These are phyloP conservation scores for Propithecus deckenii DNA, from an alignment of 2,797 vertebrate genomes.

Conservation along the genomic window DNA sequence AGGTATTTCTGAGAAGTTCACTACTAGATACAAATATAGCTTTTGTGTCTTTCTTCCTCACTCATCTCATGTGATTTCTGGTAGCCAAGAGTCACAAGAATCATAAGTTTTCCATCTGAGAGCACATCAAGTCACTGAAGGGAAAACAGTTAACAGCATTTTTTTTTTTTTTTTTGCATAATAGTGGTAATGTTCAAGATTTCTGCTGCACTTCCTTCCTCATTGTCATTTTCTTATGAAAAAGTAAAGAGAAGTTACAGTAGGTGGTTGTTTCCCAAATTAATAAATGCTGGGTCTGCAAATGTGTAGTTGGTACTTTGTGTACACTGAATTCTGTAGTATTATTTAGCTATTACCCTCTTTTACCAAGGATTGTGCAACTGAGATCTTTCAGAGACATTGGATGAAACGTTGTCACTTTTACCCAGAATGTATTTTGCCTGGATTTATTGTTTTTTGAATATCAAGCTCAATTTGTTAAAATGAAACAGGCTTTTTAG, in stretches of 20 bases:
- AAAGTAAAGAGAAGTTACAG: slow-evolving; percentile 85
- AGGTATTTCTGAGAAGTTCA: slow-evolving; percentile 94
- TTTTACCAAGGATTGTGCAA: slow-evolving; percentile 68
- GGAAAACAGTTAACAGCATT: slow-evolving; percentile 83
- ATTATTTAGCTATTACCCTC: slow-evolving; percentile 63
- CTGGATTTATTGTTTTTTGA: slow-evolving; percentile 70
- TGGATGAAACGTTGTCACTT: slow-evolving; percentile 50
- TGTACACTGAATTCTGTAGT: slow-evolving; percentile 42
- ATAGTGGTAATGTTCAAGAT: slow-evolving; percentile 85
- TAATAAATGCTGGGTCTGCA: slow-evolving; percentile 67
- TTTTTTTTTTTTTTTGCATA: slow-evolving; percentile 84
- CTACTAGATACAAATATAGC: slow-evolving; percentile 88
- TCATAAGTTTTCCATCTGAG: slow-evolving; percentile 91
- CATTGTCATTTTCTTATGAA: slow-evolving; percentile 86
- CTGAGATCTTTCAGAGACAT: slow-evolving; percentile 52
- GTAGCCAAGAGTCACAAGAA: slow-evolving; percentile 91
- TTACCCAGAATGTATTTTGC: slow-evolving; percentile 71
- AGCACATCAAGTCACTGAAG: slow-evolving; percentile 85
- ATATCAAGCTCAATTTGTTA: neutral
- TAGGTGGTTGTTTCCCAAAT: slow-evolving; percentile 82
- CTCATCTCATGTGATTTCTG: slow-evolving; percentile 93
- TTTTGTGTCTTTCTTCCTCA: slow-evolving; percentile 90
- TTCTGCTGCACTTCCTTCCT: slow-evolving; percentile 90
- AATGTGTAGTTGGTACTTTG: slow-evolving; percentile 60
- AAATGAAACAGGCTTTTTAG: slow-evolving; percentile 42